These are phyloP conservation scores for Aphaenogaster ashmeadi DNA, from an alignment of 1,140 invertebrate genomes.

Conservation along the genomic window DNA sequence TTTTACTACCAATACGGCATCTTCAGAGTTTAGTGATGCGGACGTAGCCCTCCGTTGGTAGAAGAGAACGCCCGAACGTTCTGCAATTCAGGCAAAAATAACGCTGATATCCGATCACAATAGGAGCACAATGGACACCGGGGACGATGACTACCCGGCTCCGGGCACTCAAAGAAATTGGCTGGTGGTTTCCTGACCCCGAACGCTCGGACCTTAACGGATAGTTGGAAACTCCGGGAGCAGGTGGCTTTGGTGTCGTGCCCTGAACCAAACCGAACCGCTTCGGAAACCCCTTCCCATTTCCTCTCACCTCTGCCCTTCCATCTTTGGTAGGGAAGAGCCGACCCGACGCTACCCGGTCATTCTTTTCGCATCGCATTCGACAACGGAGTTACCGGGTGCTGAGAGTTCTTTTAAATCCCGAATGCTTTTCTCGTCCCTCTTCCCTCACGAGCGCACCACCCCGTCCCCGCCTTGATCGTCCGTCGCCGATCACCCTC, in stretches of 20 bases:
- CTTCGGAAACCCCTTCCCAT: conserved; percentile 60
- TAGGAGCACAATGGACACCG: conserved; percentile 79
- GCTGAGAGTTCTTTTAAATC: conserved; percentile 72
- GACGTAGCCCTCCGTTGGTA: neutral
- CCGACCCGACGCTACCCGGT: conserved; percentile 15
- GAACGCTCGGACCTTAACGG: conserved; percentile 73
- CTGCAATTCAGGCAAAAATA: conserved; percentile 80
- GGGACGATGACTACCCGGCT: conserved; percentile 78
- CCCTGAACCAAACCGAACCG: conserved; percentile 67
- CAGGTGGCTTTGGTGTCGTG: conserved; percentile 77
- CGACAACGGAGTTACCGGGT: conserved; percentile 71
- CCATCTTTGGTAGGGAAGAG: conserved; percentile 23
- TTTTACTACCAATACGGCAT: conserved; percentile 18
- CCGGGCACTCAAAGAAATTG: conserved; percentile 85
- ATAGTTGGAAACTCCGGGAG: conserved; percentile 80
- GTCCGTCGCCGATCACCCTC: conserved; percentile 43
- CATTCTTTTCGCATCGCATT: conserved; percentile 76
- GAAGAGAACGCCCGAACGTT: conserved; percentile 53
- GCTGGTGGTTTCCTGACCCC: conserved; percentile 81
- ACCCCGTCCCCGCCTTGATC: conserved; percentile 45
- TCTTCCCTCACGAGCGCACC: conserved; percentile 21
- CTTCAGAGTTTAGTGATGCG: conserved; percentile 20
- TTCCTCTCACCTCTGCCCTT: conserved; percentile 54
- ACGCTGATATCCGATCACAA: conserved; percentile 82
- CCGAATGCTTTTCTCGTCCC: conserved; percentile 71